A percentile compares a stretch with the other conserved stretches of the same genome.
Evolutionary conservation across 35 echinoderm and acorn worm species (phyloP).

Genomic region (Apostichopus parvimensis): DNA sequence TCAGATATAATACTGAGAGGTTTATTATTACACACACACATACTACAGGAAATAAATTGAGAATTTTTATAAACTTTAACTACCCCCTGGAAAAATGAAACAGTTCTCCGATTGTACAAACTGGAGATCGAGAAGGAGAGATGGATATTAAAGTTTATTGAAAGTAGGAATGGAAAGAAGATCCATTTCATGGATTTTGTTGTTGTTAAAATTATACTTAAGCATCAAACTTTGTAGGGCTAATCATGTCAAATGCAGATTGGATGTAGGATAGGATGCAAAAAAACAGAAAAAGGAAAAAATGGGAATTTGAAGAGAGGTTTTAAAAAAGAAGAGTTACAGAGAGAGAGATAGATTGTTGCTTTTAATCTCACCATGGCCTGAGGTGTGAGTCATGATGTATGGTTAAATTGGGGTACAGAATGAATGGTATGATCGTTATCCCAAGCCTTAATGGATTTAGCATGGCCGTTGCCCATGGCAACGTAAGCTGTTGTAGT

Average conservation of each 20-base stretch:
- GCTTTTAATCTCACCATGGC: background rate
- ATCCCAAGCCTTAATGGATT: slow-evolving; percentile 35
- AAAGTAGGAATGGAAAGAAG: slow-evolving; percentile 1
- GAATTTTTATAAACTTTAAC: background rate
- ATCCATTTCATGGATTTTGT: background rate
- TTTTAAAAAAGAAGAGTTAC: background rate
- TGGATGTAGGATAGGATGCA: background rate
- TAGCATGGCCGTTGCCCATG: slow-evolving; percentile 23
- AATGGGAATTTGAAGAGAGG: background rate
- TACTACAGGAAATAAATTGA: too few species aligned
- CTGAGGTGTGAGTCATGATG: background rate
- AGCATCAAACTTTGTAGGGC: background rate
- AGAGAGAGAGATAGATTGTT: background rate
- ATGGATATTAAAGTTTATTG: slow-evolving; percentile 33
- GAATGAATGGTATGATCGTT: slow-evolving; percentile 15
- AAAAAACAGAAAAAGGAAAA: background rate
- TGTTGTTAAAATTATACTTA: background rate
- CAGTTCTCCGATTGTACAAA: background rate
- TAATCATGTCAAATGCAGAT: background rate
- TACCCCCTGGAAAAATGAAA: slow-evolving; percentile 7
- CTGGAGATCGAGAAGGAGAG: background rate
- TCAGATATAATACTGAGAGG: background rate
- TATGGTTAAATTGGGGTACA: slow-evolving; percentile 17
- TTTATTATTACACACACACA: background rate
- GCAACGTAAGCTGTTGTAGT: slow-evolving; percentile 5